Evolutionary conservation across 2,797 vertebrate species (phyloP).

Genomic region (Rhodeus uyekii): DNA sequence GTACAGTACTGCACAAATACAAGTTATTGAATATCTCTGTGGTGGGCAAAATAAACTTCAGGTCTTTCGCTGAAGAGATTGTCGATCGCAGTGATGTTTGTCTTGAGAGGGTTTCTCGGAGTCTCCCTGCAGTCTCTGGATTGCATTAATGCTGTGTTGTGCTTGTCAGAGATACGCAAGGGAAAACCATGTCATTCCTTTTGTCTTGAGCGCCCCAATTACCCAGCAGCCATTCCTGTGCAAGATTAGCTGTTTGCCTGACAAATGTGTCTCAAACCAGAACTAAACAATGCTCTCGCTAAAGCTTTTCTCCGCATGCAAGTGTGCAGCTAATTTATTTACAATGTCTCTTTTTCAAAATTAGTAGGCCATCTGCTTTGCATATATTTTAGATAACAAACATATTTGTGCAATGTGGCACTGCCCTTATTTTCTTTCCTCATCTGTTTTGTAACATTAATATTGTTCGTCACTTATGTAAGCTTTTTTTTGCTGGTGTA

Average conservation of each 20-base stretch:
- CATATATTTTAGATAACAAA: constrained; percentile 45
- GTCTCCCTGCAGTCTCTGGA: constrained; percentile 34
- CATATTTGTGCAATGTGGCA: constrained; percentile 10
- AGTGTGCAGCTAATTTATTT: constrained; percentile 50
- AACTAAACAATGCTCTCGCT: constrained; percentile 27
- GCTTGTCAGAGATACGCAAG: constrained; percentile 31
- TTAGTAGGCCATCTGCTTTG: constrained; percentile 55
- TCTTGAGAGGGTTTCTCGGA: constrained; percentile 1
- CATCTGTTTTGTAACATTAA: constrained; percentile 47
- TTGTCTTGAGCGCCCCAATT: constrained; percentile 48
- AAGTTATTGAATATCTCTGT: background rate
- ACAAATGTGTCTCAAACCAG: constrained; percentile 46
- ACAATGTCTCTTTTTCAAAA: constrained; percentile 39
- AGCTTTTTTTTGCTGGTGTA: constrained; percentile 6
- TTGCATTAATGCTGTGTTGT: constrained; percentile 23
- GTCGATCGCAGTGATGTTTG: background rate
- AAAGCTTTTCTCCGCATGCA: constrained; percentile 19
- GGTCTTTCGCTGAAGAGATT: background rate
- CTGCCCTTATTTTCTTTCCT: constrained; percentile 22
- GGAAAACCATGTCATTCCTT: constrained; percentile 31
- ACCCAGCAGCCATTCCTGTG: constrained; percentile 50
- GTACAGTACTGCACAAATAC: constrained; percentile 1
- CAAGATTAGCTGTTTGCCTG: constrained; percentile 53
- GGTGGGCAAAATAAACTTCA: background rate
- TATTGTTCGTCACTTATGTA: constrained; percentile 14